Evolutionary conservation across 2,113 vertebrate genomes (phyloP).

Genomic region (Prietella phreatophila): DNA sequence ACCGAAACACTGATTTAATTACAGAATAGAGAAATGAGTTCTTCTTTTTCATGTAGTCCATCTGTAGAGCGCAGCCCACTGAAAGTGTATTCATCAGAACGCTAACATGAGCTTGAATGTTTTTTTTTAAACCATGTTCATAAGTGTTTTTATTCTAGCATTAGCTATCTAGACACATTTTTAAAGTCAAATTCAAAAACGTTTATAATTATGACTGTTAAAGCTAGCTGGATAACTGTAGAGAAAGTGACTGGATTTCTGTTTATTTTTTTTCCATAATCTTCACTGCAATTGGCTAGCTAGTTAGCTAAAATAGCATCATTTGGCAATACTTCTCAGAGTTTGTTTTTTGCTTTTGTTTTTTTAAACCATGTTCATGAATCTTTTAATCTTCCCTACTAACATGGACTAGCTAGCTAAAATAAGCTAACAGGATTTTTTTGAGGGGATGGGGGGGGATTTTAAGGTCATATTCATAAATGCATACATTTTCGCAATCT

Average conservation of each 20-base stretch:
- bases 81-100: background rate
- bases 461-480: background rate
- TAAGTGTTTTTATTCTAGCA: background rate
- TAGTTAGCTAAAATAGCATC: background rate
- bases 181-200: background rate
- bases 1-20: conserved; percentile 33
- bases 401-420: background rate
- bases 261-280: no score
- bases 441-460: no score
- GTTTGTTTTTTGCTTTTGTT: background rate
- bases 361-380: background rate
- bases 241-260: background rate
- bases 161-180: background rate
- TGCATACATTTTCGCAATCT: background rate
- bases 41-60: background rate
- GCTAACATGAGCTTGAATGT: background rate
- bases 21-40: conserved; percentile 14
- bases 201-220: background rate
- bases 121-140: background rate
- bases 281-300: background rate
- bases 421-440: background rate
- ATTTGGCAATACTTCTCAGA: background rate
- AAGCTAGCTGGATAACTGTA: background rate
- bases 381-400: background rate
- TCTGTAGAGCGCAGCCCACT: background rate